Base-by-base conservation (phyloP, 2,888 invertebrate species). In the Acleris laterana region DNA sequence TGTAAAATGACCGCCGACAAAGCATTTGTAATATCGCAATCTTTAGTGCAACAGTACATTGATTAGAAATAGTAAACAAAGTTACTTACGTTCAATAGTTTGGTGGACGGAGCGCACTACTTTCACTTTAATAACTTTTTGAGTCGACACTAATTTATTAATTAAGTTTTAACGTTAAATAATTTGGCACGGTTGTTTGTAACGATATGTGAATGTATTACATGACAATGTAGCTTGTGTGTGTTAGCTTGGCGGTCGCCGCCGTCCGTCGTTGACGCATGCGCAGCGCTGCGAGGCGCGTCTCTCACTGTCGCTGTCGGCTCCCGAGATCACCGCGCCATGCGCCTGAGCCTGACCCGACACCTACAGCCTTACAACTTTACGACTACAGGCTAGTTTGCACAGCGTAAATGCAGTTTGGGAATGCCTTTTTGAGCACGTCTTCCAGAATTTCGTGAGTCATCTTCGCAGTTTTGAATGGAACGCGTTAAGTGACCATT, bases 231-330 rank as follows among this genome's bases (percentile, higher is more conserved):
- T 38, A 63, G 70, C 71, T 70, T 71, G 67, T 60, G 63, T 63
- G 72, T 61, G 71, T 72, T 75, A 71, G 72, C 70, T 72, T 75
- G 71, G 72, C 70, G 49, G 61, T 74, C 69, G 71, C 75, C 73
- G 73, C 68, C 42, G 51, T 49, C 68, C 42, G 51, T 49, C 68
- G 61, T 62, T 50, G 71, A 82, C 87, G 90, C 91, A 89, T 82
- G 90, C 90, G 87, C 85, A 78, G 84, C 86, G 87, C 86, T 85
- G 84, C 77, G 78, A 81, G 74, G 84, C 88, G 83, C 87, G 84
- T 81, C 83, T 87, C 82, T 88, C 78, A 90, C 89, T 89, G 83
- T 74, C 74, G 63, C 89, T 89, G 83, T 74, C 74, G 63, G 52
- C 63, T 70, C 65, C 72, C 75, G 73, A 84, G 85, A 83, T 83